Conservation (phyloP, 2,888 invertebrate genomes). For the Byasa hedistus region DNA sequence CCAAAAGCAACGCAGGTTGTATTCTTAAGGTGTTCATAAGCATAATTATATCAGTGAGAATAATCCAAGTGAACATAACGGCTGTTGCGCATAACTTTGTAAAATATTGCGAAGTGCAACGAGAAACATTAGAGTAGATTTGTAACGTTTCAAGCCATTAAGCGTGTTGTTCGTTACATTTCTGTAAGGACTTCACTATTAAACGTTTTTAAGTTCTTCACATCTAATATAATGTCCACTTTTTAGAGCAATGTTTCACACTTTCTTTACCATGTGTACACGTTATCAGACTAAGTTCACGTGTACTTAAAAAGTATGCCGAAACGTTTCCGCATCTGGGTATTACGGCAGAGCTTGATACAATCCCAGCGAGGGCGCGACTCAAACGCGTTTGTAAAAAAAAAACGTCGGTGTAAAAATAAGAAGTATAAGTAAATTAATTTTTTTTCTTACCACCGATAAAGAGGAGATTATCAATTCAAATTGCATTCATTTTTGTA, state of each 20-base stretch:
- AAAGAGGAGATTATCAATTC: too few species aligned
- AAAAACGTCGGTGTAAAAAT: too few species aligned
- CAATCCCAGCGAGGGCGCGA: slow-evolving; percentile 13
- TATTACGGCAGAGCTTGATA: slow-evolving; percentile 12
- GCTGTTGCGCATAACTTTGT: slow-evolving; percentile 2
- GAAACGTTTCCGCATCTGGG: slow-evolving; percentile 12
- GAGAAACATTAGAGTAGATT: slow-evolving; percentile 23
- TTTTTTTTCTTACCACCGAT: too few species aligned
- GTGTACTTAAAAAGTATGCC: slow-evolving; percentile 11
- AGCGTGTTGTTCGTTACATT: slow-evolving; percentile 17
- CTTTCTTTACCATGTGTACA: background rate
- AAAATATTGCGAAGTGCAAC: slow-evolving; percentile 27
- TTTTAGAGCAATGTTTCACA: background rate
- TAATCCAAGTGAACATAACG: background rate
- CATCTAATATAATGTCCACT: background rate
- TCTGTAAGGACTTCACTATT: slow-evolving; percentile 22
- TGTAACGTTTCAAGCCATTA: slow-evolving; percentile 28
- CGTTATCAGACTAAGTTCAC: background rate
- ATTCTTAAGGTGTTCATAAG: background rate
- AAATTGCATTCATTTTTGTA: too few species aligned
- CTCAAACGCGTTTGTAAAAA: slow-evolving; percentile 6
- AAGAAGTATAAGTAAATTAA: too few species aligned
- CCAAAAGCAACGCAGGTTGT: slow-evolving; percentile 2
- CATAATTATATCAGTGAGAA: background rate
- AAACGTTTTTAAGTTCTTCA: background rate